A percentile compares a stretch with the other conserved stretches of the same genome.
Evolutionary conservation across 2,113 vertebrate genomes (phyloP).

Genomic region (Polyodon spathula): DNA sequence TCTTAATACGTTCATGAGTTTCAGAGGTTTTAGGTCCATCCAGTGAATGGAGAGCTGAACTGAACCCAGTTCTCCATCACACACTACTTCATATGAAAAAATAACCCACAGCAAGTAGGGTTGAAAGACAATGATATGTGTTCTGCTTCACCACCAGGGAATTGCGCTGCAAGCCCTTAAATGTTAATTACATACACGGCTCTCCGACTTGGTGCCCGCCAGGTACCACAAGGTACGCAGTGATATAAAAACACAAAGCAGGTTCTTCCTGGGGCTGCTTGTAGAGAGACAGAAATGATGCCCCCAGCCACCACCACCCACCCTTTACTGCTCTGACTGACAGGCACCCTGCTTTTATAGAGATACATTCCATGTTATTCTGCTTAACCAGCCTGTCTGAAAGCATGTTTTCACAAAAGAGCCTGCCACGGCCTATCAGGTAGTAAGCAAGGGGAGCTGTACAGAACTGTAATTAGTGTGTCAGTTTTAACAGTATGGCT

Average conservation of each 20-base stretch:
- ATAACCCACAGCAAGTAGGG: too few relatives aligned
- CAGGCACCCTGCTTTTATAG: conserved; percentile 4
- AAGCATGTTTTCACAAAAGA: conserved; percentile 4
- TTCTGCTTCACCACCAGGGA: conserved; percentile 4
- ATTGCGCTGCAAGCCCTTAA: conserved; percentile 6
- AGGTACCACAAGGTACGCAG: neutral
- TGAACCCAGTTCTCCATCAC: too few relatives aligned
- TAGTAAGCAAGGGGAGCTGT: too few relatives aligned
- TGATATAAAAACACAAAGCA: neutral
- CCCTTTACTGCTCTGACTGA: neutral
- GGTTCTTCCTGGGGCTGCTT: too few relatives aligned
- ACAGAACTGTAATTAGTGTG: too few relatives aligned
- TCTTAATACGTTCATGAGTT: too few relatives aligned
- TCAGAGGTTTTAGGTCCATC: too few relatives aligned
- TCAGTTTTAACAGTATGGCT: too few relatives aligned
- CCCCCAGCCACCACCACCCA: neutral
- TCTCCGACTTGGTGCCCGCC: neutral
- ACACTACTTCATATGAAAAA: too few relatives aligned
- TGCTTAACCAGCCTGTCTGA: neutral
- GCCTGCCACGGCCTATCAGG: neutral
- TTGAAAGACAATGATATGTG: neutral
- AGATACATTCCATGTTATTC: conserved; percentile 13
- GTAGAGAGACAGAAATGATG: neutral
- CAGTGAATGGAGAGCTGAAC: too few relatives aligned
- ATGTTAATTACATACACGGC: conserved; percentile 13